Evolutionary conservation across 1,140 invertebrate species (phyloP).

Genomic region (Arctopsyche grandis): DNA sequence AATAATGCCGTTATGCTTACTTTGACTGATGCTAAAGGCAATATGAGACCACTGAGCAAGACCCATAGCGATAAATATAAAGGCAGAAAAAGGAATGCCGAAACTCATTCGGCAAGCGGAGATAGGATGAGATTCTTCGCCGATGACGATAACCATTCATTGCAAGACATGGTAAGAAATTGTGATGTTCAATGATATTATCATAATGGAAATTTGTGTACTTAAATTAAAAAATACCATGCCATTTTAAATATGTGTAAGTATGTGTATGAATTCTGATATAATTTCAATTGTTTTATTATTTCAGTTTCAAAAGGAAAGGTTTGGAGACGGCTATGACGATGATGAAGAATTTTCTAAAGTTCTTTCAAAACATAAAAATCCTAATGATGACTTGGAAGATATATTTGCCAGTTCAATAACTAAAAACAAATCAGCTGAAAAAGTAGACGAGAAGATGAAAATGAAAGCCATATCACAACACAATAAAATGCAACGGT

Average conservation of each 20-base stretch:
- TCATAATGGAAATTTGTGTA: too few species aligned
- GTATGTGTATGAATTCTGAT: not conserved
- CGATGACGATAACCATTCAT: constrained; percentile 89
- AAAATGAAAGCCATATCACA: constrained; percentile 77
- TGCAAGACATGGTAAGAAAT: constrained; percentile 90
- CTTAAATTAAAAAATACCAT: too few species aligned
- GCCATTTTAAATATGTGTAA: not conserved
- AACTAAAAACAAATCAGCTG: constrained; percentile 69
- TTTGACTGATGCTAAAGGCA: constrained; percentile 75
- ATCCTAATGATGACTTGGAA: constrained; percentile 82
- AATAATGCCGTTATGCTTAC: constrained; percentile 77
- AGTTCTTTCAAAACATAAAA: constrained; percentile 74
- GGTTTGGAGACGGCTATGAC: constrained; percentile 82
- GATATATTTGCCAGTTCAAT: constrained; percentile 87
- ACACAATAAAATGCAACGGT: constrained; percentile 74
- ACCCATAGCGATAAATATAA: constrained; percentile 60
- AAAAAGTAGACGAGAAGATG: constrained; percentile 73
- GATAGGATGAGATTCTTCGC: constrained; percentile 86
- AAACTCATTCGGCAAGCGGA: constrained; percentile 77
- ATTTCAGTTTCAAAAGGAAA: constrained; percentile 88
- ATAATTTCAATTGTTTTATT: constrained; percentile 45
- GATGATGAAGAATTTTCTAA: constrained; percentile 84
- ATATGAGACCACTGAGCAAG: constrained; percentile 67
- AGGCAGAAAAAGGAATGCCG: constrained; percentile 69
- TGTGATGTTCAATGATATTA: constrained; percentile 54